Base-by-base conservation (phyloP, 2,113 vertebrate genomes). In the Leptosomus discolor region DNA sequence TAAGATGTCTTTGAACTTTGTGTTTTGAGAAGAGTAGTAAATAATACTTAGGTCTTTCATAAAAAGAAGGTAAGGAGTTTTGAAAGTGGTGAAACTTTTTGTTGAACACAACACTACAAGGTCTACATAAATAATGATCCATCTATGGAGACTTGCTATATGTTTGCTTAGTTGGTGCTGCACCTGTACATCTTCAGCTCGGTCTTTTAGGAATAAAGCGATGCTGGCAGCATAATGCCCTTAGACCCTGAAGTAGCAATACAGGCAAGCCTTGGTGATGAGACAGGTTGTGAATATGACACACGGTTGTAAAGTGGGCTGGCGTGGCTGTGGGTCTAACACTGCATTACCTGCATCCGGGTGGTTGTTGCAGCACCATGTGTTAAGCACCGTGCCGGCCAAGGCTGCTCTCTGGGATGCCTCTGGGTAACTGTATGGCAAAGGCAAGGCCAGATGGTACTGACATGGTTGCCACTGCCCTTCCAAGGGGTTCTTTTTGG, bases 21-120 rank as follows among this genome's bases (percentile, higher is more conserved):
- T 73, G 18, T 94, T 90, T 93, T 71, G 83, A 92, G 90, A 83
- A 69, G 45, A 70, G 32, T 64, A 82, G 87, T 92, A 95, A 95
- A 65, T 92, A 83, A 67, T 77, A 88, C 54, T 93, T 93, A 56
- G 21, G 51, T 77, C 82, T 83, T 58, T 73, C 32, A 29, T 79
- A 57, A 92, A 90, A 83, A 85, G 61, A 51, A 85, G 57, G 39
- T 82, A 90, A 76, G 29, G 63, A 65, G 17, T 85, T 34, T 67
- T 84, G 56, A 88, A 94, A 84, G 58, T 6, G 15, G 5, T 56
- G 53, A 45, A 79, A 46, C 30, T n/a, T 90, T 82, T 85, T 90
- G 39, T 85, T 77, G 41, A 76, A 69, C 23, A 6, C 29, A 50
- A 60, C 21, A 5, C n/a, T 71, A 15, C 61, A 53, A 48, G 36